Evolutionary conservation across 2,113 vertebrate genomes (phyloP).

Genomic region (Ceuthmochares aereus): DNA sequence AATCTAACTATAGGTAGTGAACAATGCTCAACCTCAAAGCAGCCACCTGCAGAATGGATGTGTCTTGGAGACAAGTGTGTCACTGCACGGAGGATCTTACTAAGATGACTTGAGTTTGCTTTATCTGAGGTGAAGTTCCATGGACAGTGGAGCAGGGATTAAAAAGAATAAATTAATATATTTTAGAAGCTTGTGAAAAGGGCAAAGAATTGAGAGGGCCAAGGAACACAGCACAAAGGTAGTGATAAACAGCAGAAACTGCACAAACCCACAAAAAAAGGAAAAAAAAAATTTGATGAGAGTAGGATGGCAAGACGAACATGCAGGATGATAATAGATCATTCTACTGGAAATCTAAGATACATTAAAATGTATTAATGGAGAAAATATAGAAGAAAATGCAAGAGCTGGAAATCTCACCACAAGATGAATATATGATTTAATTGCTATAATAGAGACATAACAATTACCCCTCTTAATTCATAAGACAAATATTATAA

Average conservation of each 20-base stretch:
- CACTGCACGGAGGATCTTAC: not conserved
- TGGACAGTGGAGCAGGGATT: not conserved
- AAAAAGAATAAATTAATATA: not conserved
- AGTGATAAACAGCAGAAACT: not conserved
- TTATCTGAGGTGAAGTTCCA: not conserved
- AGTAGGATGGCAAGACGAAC: not conserved
- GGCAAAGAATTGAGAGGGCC: accelerated
- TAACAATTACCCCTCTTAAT: not conserved
- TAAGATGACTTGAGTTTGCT: not conserved
- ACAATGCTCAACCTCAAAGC: not conserved
- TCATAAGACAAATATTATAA: not conserved
- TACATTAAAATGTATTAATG: not conserved
- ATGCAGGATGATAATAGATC: not conserved
- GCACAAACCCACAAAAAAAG: not conserved
- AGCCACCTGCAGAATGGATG: not conserved
- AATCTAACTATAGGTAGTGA: not conserved
- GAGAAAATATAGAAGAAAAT: not conserved
- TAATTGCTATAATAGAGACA: not conserved
- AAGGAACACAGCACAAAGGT: not conserved
- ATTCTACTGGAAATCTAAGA: not conserved
- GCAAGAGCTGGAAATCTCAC: not conserved
- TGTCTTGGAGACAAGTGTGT: not conserved
- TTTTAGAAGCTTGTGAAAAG: not conserved
- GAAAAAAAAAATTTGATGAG: not conserved
- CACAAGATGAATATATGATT: not conserved